phyloP scores from a whole-genome alignment of 1,140 invertebrate genomes.

The Ips nitidus region DNA sequence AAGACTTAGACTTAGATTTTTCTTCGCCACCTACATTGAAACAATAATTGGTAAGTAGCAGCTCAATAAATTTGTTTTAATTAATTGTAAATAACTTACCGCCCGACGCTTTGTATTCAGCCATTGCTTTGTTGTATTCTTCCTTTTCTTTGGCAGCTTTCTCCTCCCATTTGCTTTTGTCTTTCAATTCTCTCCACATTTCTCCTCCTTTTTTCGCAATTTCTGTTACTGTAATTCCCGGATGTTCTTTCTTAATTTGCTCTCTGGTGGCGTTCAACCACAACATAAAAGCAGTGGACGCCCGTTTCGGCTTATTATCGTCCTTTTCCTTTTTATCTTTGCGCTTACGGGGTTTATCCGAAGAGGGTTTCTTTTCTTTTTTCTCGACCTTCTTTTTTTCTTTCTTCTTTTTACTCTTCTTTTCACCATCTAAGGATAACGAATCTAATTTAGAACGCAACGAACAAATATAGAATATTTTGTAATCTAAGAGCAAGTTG shows the following conservation, averaged over 20 bases:
- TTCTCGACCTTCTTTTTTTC: conserved; percentile 56
- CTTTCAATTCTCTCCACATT: conserved; percentile 89
- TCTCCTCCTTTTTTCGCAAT: conserved; percentile 94
- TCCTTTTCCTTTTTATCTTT: conserved; percentile 81
- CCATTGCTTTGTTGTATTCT: conserved; percentile 83
- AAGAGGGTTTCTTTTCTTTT: conserved; percentile 70
- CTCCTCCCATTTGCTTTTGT: conserved; percentile 91
- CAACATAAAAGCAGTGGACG: conserved; percentile 89
- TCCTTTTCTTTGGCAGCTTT: conserved; percentile 81
- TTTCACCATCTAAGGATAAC: conserved; percentile 49
- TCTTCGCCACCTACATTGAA: too few relatives aligned
- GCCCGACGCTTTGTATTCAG: conserved; percentile 78
- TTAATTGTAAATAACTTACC: conserved; percentile 44
- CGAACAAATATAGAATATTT: too few relatives aligned
- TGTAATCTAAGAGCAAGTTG: too few relatives aligned
- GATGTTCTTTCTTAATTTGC: conserved; percentile 85
- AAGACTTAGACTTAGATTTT: too few relatives aligned
- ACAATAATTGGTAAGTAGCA: too few relatives aligned
- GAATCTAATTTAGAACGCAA: too few relatives aligned
- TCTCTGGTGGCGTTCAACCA: conserved; percentile 92
- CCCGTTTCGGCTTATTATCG: conserved; percentile 88
- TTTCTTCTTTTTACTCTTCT: conserved; percentile 56
- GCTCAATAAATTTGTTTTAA: background rate
- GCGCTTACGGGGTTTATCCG: conserved; percentile 68
- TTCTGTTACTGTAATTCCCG: conserved; percentile 87